phyloP scores from a whole-genome alignment of 2,888 invertebrate genomes.

The Criorhina ranunculi region DNA sequence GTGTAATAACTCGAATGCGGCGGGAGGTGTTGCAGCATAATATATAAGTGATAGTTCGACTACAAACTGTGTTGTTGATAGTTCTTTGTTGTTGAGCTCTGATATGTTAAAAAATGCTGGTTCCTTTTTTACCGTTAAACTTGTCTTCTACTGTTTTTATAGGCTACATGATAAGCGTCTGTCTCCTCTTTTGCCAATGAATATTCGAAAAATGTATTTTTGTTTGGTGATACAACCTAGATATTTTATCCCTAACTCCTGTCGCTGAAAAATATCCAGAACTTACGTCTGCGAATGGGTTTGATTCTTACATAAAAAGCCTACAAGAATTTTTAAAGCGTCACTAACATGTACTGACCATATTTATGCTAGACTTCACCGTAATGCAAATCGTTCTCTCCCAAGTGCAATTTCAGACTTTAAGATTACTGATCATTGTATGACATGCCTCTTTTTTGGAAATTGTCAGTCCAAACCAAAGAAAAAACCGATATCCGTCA shows the following conservation, averaged over 20 bases:
- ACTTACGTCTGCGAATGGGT: constrained; percentile 12
- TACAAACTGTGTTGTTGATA: constrained; percentile 1
- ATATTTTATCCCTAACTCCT: constrained; percentile 9
- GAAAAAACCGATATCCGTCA: no score
- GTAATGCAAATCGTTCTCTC: not conserved
- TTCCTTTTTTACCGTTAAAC: not conserved
- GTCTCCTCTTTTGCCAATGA: not conserved
- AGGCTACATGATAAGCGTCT: constrained; percentile 15
- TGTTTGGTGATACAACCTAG: constrained; percentile 43
- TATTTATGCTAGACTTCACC: constrained; percentile 21
- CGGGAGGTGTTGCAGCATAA: constrained; percentile 11
- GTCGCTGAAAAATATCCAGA: constrained; percentile 8
- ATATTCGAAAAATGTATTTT: constrained; percentile 22
- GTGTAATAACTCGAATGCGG: constrained; percentile 6
- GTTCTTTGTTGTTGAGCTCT: constrained; percentile 1
- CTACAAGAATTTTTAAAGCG: constrained; percentile 2
- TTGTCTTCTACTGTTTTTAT: constrained; percentile 19
- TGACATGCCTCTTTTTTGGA: not conserved
- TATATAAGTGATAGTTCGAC: constrained; percentile 12
- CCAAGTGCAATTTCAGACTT: not conserved
- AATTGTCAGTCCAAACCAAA: not conserved
- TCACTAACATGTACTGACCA: constrained; percentile 34
- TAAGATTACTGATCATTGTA: constrained; percentile 17
- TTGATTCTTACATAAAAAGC: constrained; percentile 22
- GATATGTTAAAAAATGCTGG: constrained; percentile 18